Evolutionary conservation across 2,797 vertebrate genomes (phyloP).

Genomic region (Tiaroga cobitis): DNA sequence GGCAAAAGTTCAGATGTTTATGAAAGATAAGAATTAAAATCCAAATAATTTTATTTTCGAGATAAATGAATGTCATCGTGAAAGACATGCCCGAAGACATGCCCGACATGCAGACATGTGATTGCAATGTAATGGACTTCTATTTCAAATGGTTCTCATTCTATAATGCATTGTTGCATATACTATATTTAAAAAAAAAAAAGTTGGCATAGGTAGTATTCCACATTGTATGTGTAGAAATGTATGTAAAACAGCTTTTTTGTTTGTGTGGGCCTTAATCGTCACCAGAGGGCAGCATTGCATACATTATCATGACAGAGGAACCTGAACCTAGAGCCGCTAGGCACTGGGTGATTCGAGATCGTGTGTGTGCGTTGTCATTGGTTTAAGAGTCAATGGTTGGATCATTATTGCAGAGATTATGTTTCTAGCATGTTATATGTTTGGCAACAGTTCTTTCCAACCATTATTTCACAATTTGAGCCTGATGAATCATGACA

Average conservation of each 20-base stretch:
- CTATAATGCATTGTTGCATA: background rate
- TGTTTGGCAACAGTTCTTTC: too few species aligned
- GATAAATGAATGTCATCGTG: background rate
- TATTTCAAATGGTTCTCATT: background rate
- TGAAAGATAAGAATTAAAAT: background rate
- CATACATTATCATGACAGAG: background rate
- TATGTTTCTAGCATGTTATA: too few species aligned
- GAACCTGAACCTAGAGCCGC: background rate
- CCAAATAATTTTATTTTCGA: background rate
- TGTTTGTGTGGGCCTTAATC: background rate
- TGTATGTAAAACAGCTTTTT: background rate
- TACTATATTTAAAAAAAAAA: background rate
- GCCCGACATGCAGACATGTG: too few species aligned
- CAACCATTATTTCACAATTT: too few species aligned
- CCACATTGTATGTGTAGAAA: background rate
- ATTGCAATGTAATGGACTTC: background rate
- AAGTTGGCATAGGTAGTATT: background rate
- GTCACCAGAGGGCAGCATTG: slow-evolving; percentile 24
- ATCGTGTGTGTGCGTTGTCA: background rate
- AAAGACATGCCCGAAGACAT: background rate
- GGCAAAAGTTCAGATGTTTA: background rate
- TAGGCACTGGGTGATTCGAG: background rate
- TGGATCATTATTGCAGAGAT: too few species aligned
- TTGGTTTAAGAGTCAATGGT: background rate
- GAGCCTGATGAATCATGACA: too few species aligned